Conservation (phyloP, 1,140 invertebrate genomes). For the Eurosta solidaginis region DNA sequence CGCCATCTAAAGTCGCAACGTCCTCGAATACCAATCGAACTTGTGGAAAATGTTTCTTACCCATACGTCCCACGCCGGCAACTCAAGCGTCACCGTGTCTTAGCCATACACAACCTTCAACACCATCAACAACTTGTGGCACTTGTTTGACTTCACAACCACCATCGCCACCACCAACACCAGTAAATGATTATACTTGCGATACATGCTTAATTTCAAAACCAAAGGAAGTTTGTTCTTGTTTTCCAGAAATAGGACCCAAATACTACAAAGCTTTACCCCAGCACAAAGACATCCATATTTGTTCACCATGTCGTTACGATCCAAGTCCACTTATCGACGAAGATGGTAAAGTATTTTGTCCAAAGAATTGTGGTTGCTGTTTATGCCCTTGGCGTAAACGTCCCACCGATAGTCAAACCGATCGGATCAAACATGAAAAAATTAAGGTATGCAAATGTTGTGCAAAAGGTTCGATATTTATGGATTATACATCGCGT, state of each 20-base stretch:
- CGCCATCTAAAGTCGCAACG: background rate
- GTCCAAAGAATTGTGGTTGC: slow-evolving; percentile 53
- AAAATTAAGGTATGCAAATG: slow-evolving; percentile 54
- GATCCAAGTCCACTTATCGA: slow-evolving; percentile 53
- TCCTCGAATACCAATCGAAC: background rate
- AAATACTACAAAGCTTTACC: slow-evolving; percentile 37
- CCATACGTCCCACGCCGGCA: no score
- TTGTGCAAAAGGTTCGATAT: slow-evolving; percentile 45
- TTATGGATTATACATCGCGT: slow-evolving; percentile 40
- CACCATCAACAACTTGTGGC: no score
- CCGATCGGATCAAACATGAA: slow-evolving; percentile 36
- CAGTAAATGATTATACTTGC: background rate
- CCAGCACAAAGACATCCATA: slow-evolving; percentile 49
- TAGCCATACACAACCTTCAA: no score
- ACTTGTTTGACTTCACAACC: no score
- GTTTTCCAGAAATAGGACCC: background rate
- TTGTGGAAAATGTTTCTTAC: background rate
- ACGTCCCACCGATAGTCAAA: slow-evolving; percentile 30
- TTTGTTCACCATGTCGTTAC: slow-evolving; percentile 50
- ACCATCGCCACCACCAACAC: background rate
- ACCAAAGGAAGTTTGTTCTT: background rate
- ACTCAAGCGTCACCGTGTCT: no score
- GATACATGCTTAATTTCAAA: background rate
- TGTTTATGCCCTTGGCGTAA: slow-evolving; percentile 50
- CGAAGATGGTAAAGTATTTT: slow-evolving; percentile 50